Conservation (phyloP, 2,113 vertebrate genomes). For the Dipodomys stephensi region DNA sequence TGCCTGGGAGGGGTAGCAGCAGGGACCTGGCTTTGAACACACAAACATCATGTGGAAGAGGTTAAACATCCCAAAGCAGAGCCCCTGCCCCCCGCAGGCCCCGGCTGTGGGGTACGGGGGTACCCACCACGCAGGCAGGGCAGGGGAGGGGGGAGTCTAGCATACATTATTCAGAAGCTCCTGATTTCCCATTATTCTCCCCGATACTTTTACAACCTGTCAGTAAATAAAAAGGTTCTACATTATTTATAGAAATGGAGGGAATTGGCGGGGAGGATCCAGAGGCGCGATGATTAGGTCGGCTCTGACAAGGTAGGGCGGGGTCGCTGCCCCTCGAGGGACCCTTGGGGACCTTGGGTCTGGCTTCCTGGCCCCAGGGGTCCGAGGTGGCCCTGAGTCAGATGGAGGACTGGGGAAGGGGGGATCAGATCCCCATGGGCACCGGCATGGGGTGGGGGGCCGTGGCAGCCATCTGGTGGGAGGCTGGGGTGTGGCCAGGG, state of each 20-base stretch:
- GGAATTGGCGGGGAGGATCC: conserved; percentile 84
- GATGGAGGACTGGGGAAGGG: too few species aligned
- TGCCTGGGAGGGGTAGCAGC: too few species aligned
- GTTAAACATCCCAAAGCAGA: not conserved
- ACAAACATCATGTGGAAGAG: not conserved
- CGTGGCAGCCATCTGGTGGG: not conserved
- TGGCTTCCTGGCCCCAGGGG: not conserved
- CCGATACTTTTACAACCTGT: conserved; percentile 91
- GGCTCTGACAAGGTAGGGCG: conserved; percentile 26
- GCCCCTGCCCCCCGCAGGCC: too few species aligned
- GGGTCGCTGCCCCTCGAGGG: not conserved
- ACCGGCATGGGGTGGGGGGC: not conserved
- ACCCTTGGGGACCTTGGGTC: not conserved
- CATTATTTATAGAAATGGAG: conserved; percentile 90
- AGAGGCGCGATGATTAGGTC: conserved; percentile 85
- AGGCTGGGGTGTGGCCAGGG: not conserved
- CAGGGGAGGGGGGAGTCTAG: not conserved
- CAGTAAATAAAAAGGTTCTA: conserved; percentile 92
- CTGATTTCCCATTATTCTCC: conserved; percentile 89
- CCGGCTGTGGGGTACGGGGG: too few species aligned
- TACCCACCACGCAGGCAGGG: too few species aligned
- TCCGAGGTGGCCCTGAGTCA: too few species aligned
- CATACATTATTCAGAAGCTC: conserved; percentile 87
- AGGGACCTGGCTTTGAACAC: not conserved
- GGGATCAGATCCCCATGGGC: not conserved